Conservation (phyloP, 2,113 vertebrate species). For the Mastomys natalensis region DNA sequence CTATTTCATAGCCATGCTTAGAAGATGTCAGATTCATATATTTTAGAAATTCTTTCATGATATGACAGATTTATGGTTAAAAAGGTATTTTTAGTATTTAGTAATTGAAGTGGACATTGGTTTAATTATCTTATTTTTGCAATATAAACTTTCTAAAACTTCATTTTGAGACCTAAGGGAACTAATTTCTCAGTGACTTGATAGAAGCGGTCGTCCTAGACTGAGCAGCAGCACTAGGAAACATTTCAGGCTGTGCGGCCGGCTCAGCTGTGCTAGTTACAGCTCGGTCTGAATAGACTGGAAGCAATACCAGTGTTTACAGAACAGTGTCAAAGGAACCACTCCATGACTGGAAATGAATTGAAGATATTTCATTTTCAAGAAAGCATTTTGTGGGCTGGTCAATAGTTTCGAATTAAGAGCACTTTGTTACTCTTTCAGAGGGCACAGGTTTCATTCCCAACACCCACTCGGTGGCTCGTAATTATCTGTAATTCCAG, state of each 20-base stretch:
- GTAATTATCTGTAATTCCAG: not conserved
- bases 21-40: slow-evolving; percentile 48
- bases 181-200: slow-evolving; percentile 32
- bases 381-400: not conserved
- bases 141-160: slow-evolving; percentile 28
- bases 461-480: not conserved
- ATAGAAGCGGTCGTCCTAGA: not conserved
- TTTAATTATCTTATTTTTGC: slow-evolving; percentile 47
- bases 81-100: slow-evolving; percentile 50
- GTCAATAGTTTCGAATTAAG: not conserved
- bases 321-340: not conserved
- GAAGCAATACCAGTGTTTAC: not conserved
- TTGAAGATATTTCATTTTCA: not conserved
- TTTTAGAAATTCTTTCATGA: slow-evolving; percentile 48
- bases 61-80: slow-evolving; percentile 9
- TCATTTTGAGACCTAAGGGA: slow-evolving; percentile 35
- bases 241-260: not conserved
- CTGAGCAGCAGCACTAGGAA: not conserved
- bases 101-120: slow-evolving; percentile 34
- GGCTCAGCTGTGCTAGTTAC: not conserved
- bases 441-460: not conserved
- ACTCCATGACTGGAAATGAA: not conserved
- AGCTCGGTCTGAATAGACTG: slow-evolving; percentile 1
- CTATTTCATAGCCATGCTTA: slow-evolving; percentile 49
- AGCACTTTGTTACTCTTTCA: not conserved